Conservation (phyloP, 2,797 vertebrate genomes). For the Pangasius sanitwongsei region DNA sequence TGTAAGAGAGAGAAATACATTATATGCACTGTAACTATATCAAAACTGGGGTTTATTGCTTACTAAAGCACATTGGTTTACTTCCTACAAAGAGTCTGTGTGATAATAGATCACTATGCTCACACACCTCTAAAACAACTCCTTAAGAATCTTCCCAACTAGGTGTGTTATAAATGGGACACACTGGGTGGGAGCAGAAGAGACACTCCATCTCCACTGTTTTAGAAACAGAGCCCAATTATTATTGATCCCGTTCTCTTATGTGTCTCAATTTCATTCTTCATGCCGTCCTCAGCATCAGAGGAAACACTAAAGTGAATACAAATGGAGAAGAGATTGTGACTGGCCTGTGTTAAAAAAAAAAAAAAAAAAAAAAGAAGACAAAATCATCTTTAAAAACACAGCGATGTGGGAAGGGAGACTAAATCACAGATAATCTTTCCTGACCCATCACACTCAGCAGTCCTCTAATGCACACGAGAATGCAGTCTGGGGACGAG, state of each 20-base stretch:
- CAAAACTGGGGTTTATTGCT: slow-evolving; percentile 19
- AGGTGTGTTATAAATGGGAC: slow-evolving; percentile 35
- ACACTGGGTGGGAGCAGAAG: neutral
- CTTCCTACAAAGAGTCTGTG: neutral
- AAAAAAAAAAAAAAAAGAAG: neutral
- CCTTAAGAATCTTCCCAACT: slow-evolving; percentile 24
- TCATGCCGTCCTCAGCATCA: neutral
- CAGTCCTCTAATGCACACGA: neutral
- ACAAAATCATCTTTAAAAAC: neutral
- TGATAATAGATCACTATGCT: slow-evolving; percentile 15
- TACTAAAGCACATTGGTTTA: slow-evolving; percentile 23
- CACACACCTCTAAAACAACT: slow-evolving; percentile 7
- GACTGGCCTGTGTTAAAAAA: neutral
- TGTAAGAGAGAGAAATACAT: neutral
- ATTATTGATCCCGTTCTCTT: slow-evolving; percentile 44
- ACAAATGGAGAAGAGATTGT: neutral
- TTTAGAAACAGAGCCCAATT: slow-evolving; percentile 37
- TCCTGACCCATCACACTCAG: slow-evolving; percentile 6
- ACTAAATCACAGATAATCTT: slow-evolving; percentile 30
- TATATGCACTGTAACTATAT: slow-evolving; percentile 6
- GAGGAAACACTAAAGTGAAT: neutral
- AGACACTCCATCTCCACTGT: slow-evolving; percentile 22
- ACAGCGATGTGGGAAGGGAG: neutral
- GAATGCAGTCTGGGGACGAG: slow-evolving; percentile 15
- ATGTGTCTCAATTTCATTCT: slow-evolving; percentile 35